phyloP scores from a whole-genome alignment of 2,797 vertebrate genomes.

The Macropus fuliginosus region DNA sequence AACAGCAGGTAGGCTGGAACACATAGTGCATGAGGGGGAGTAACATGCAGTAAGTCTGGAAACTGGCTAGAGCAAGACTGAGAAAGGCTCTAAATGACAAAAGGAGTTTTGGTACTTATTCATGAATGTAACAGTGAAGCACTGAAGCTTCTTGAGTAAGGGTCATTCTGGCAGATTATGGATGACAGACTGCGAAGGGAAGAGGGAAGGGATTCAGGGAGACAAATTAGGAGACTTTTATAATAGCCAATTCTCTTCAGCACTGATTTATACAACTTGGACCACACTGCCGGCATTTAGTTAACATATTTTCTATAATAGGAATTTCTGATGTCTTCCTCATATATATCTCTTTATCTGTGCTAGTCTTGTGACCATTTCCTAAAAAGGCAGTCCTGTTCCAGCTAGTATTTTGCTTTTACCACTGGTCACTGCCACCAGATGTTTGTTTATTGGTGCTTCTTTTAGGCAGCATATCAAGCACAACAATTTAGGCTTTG shows the following conservation, averaged over 20 bases:
- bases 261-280: background rate
- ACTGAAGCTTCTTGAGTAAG: background rate
- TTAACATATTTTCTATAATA: background rate
- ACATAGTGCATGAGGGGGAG: background rate
- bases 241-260: background rate
- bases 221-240: background rate
- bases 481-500: background rate
- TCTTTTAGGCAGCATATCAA: background rate
- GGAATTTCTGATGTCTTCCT: background rate
- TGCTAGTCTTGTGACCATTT: background rate
- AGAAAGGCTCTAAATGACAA: background rate
- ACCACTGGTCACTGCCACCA: background rate
- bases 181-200: background rate
- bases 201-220: background rate
- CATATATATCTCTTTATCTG: background rate
- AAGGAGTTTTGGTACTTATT: background rate
- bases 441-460: background rate
- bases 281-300: background rate
- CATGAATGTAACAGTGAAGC: background rate
- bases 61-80: background rate
- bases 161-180: background rate
- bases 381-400: background rate
- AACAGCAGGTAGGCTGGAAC: background rate
- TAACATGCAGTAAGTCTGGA: background rate
- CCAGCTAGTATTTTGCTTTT: background rate